phyloP scores from a whole-genome alignment of 2,113 vertebrate species.

The Miniopterus natalensis region DNA sequence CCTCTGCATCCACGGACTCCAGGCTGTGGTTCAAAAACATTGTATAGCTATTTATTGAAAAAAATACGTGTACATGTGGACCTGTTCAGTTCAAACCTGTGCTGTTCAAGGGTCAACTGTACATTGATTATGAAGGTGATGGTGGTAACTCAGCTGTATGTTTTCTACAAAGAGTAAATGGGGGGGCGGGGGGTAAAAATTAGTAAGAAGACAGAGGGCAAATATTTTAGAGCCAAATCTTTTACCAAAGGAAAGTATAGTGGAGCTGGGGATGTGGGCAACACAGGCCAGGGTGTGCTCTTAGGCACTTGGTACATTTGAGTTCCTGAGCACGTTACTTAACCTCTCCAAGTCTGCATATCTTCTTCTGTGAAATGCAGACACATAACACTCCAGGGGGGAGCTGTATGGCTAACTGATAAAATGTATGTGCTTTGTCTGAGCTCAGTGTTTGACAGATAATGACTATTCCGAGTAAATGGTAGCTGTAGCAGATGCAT shows the following conservation, averaged over 20 bases:
- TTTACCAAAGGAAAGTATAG: background rate
- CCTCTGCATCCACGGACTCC: too few species aligned
- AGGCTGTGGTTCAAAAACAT: background rate
- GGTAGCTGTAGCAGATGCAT: background rate
- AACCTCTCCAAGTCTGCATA: background rate
- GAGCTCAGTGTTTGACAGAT: background rate
- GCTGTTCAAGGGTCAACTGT: background rate
- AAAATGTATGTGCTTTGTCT: background rate
- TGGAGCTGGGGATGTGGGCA: background rate
- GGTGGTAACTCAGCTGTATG: background rate
- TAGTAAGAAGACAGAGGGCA: background rate
- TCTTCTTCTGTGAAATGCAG: background rate
- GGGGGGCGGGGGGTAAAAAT: fast-evolving
- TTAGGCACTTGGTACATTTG: background rate
- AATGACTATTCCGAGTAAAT: background rate
- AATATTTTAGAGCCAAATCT: background rate
- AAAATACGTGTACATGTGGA: background rate
- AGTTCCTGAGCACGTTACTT: background rate
- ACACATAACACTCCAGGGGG: background rate
- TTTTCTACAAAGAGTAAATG: background rate
- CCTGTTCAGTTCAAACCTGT: background rate
- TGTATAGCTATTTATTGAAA: background rate
- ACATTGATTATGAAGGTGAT: background rate
- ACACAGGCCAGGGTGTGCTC: background rate
- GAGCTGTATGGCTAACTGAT: background rate